A percentile compares a stretch with the other conserved stretches of the same genome.
Evolutionary conservation across 2,113 vertebrate genomes (phyloP).

Genomic region (Tinamus guttatus): DNA sequence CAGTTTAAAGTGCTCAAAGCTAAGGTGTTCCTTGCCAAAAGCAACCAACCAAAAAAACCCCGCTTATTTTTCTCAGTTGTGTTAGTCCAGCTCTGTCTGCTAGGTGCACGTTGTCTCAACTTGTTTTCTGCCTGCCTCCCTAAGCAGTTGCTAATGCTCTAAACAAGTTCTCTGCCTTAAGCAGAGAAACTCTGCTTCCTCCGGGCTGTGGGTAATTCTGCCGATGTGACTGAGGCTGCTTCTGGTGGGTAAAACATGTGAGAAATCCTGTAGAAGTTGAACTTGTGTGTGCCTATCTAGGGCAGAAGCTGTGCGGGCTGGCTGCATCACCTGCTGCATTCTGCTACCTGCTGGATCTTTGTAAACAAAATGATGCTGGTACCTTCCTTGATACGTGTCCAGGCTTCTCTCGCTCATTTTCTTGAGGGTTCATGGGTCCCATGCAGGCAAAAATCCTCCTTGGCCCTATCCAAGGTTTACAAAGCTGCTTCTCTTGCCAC

Average conservation of each 20-base stretch:
- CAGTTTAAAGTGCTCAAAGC: neutral
- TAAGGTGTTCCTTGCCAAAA: neutral
- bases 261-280: neutral
- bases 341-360: neutral
- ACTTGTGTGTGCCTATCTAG: neutral
- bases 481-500: neutral
- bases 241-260: neutral
- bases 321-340: neutral
- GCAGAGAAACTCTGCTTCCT: neutral
- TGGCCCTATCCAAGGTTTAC: neutral
- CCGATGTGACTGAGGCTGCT: neutral
- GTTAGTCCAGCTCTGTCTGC: neutral
- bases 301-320: neutral
- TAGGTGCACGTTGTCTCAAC: neutral
- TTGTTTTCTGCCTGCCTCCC: neutral
- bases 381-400: neutral
- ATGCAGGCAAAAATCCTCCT: accelerated
- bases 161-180: neutral
- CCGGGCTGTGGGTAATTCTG: neutral
- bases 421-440: neutral
- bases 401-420: neutral
- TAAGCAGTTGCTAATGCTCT: neutral
- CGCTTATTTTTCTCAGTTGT: neutral
- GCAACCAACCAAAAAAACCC: too few relatives aligned
- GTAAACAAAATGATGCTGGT: neutral